Base-by-base conservation (phyloP, 2,888 invertebrate genomes). In the Elegia similella region DNA sequence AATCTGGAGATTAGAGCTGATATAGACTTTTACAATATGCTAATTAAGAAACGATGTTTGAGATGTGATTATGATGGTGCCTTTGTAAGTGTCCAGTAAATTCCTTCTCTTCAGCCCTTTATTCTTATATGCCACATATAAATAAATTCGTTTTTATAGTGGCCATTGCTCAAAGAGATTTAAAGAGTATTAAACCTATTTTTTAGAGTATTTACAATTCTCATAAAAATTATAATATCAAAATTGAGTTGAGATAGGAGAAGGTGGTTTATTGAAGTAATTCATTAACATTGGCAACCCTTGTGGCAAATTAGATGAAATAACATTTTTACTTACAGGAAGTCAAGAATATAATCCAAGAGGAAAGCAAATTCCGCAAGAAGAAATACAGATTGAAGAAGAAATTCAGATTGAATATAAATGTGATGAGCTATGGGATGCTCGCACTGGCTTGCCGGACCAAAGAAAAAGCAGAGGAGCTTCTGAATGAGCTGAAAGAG, bases 371-470 rank as follows among this genome's bases (percentile, higher is more conserved):
- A 60, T 70, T 68, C 54, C 75, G 76, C 3, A 78, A 79, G 59
- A 84, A 80, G 64, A 74, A 72, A 38, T 80, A 81, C 65, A 79
- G 80, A 16, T 62, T 78, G 16, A 86, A 88, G 50, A 87, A 93
- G 68, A 88, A 88, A 62, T 66, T 86, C 3, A 80, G 83, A 56
- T 77, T 96, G 23, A 84, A 87, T 62, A 94, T 95, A 0, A 94
- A 98, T 81, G 92, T 97, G 66, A 93, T 96, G 68, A 98, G 98
- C 0, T 98, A 96, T 88, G 98, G 98, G 44, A 94, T 96, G 1
- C 82, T 98, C 59, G 95, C 98, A 0, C 82, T 98, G 70, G 94
- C 96, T 10, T 98, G 98, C 79, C 87, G 82, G 59, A 94, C 92
- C 6, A 90, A 92, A 65, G 88, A 92, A 32, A 93, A 94, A 68